phyloP scores from a whole-genome alignment of 1,140 invertebrate species.

The Chrysomallon squamiferum region DNA sequence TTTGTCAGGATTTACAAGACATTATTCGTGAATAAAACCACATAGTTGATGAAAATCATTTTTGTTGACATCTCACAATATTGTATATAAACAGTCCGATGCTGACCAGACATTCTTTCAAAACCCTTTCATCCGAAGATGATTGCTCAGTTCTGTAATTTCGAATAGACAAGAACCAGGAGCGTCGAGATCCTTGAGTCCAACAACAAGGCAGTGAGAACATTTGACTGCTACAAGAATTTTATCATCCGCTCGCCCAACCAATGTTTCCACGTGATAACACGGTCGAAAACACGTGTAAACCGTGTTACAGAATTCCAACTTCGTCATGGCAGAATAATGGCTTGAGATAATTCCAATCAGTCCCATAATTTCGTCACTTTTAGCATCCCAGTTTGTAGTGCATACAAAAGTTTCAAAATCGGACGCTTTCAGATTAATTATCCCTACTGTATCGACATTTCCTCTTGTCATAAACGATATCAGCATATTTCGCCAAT shows the following conservation, averaged over 20 bases:
- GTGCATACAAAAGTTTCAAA: neutral
- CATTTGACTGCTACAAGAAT: slow-evolving; percentile 9
- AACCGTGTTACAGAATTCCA: slow-evolving; percentile 1
- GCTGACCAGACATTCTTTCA: no score
- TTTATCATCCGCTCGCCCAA: slow-evolving; percentile 2
- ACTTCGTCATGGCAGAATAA: slow-evolving; percentile 3
- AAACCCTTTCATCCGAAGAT: slow-evolving; percentile 5
- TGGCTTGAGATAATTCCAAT: neutral
- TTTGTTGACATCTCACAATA: no score
- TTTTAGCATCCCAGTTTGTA: neutral
- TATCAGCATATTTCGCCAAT: neutral
- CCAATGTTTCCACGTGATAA: neutral
- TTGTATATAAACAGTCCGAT: no score
- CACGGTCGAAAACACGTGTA: slow-evolving; percentile 6
- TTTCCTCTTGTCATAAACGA: slow-evolving; percentile 6
- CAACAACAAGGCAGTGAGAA: slow-evolving; percentile 13
- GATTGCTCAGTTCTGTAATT: slow-evolving; percentile 17
- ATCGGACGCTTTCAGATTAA: neutral
- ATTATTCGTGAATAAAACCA: no score
- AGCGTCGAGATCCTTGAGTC: slow-evolving; percentile 10
- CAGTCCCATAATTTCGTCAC: neutral
- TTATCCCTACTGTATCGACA: slow-evolving; percentile 1
- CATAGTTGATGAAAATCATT: no score
- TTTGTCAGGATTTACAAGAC: no score
- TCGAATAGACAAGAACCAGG: slow-evolving; percentile 20